Evolutionary conservation across 1,140 invertebrate genomes (phyloP).

Genomic region (Portunus trituberculatus): DNA sequence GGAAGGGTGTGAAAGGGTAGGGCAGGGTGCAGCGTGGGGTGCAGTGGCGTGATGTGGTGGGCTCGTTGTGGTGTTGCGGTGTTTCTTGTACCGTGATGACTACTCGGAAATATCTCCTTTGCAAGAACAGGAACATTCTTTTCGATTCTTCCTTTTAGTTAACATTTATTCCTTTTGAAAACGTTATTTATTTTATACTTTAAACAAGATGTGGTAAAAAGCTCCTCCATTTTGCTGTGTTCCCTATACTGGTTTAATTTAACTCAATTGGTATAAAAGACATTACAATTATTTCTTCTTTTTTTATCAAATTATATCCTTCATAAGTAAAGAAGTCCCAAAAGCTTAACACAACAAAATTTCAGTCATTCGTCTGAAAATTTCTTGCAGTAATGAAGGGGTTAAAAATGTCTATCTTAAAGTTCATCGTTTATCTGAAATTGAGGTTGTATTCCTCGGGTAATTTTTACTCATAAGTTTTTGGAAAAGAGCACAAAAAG

Average conservation of each 20-base stretch:
- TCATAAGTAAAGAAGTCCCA: background rate
- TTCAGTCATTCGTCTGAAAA: background rate
- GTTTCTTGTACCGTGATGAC: too few species aligned
- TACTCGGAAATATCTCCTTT: too few species aligned
- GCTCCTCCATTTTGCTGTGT: too few species aligned
- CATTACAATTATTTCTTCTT: background rate
- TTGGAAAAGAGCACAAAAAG: background rate
- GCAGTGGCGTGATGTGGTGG: too few species aligned
- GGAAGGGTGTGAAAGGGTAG: too few species aligned
- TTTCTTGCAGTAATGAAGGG: background rate
- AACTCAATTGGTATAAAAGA: background rate
- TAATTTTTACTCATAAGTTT: conserved; percentile 1
- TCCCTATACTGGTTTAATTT: too few species aligned
- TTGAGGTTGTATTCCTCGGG: background rate
- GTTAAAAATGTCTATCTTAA: background rate
- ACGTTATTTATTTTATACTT: background rate
- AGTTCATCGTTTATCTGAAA: background rate
- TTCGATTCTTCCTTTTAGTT: too few species aligned
- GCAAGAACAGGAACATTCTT: too few species aligned
- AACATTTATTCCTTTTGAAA: too few species aligned
- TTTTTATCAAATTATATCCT: background rate
- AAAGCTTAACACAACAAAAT: background rate
- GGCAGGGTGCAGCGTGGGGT: too few species aligned
- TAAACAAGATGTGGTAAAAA: background rate
- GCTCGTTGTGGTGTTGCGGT: too few species aligned